Percentiles rank a stretch among this genome's conserved stretches.
These are phyloP conservation scores for Plebejus argus DNA, from an alignment of 2,888 invertebrate genomes.

Conservation along the genomic window DNA sequence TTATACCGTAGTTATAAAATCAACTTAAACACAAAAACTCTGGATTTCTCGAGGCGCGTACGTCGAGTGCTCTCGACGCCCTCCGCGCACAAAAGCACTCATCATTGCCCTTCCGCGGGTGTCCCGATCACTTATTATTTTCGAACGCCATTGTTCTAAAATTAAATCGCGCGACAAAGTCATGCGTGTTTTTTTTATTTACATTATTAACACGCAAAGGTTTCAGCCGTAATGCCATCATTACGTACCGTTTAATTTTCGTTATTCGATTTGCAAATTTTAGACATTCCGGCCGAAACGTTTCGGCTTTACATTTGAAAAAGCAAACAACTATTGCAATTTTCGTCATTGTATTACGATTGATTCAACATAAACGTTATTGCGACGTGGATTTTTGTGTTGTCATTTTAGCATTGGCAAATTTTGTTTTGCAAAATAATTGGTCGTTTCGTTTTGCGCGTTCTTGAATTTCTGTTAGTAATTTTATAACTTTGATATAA, in stretches of 20 bases:
- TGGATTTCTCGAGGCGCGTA: constrained; percentile 55
- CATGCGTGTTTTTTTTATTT: constrained; percentile 44
- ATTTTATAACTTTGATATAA: not conserved
- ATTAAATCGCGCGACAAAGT: constrained; percentile 49
- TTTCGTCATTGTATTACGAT: constrained; percentile 24
- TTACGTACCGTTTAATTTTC: constrained; percentile 9
- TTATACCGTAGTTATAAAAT: constrained; percentile 22
- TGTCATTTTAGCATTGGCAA: constrained; percentile 4
- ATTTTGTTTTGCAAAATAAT: constrained; percentile 2
- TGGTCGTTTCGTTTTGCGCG: not conserved
- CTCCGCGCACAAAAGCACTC: constrained; percentile 59
- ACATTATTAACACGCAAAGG: constrained; percentile 38
- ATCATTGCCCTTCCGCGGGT: constrained; percentile 53
- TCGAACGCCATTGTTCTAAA: constrained; percentile 57
- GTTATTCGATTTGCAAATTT: constrained; percentile 28
- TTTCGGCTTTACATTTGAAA: constrained; percentile 16
- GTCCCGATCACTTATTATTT: constrained; percentile 62
- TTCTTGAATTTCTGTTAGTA: not conserved
- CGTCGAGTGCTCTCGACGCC: constrained; percentile 52
- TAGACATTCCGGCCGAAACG: constrained; percentile 17
- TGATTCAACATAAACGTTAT: constrained; percentile 24
- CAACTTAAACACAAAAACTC: constrained; percentile 40
- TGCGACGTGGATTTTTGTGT: constrained; percentile 19
- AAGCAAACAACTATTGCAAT: constrained; percentile 28
- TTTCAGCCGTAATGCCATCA: constrained; percentile 21